A percentile compares a stretch with the other conserved stretches of the same genome.
phyloP scores from a whole-genome alignment of 2,888 invertebrate genomes.

The Auanema freiburgensis region DNA sequence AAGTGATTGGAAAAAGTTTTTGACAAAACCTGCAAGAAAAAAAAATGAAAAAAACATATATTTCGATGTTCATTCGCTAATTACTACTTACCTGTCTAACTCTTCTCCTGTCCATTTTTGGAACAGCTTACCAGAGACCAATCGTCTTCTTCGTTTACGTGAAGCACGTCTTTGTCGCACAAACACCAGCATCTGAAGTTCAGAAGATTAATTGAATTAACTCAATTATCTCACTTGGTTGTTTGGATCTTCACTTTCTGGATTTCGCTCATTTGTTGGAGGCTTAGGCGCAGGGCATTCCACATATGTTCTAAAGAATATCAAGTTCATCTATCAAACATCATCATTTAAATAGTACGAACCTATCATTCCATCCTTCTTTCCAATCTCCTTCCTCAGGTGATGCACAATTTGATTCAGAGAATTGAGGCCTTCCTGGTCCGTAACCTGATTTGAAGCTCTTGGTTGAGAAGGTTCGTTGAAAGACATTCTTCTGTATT shows the following conservation, averaged over 20 bases:
- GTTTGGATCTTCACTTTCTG: constrained; percentile 44
- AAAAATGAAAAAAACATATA: constrained; percentile 6
- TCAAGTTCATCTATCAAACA: not conserved
- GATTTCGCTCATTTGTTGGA: constrained; percentile 35
- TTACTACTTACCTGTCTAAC: constrained; percentile 47
- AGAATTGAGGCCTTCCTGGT: constrained; percentile 34
- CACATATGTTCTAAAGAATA: constrained; percentile 40
- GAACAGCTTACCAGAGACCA: constrained; percentile 54
- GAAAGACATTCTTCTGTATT: constrained; percentile 43
- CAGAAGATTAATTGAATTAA: constrained; percentile 3
- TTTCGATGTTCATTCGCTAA: not conserved
- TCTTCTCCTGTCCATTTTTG: constrained; percentile 61
- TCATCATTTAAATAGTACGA: not conserved
- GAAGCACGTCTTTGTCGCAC: constrained; percentile 40
- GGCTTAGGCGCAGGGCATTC: constrained; percentile 53
- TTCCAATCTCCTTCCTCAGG: constrained; percentile 39
- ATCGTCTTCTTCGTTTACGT: constrained; percentile 40
- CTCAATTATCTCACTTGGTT: constrained; percentile 30
- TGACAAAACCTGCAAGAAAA: constrained; percentile 54
- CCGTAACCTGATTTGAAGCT: constrained; percentile 43
- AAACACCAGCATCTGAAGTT: constrained; percentile 43
- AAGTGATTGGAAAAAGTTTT: constrained; percentile 60
- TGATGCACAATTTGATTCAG: constrained; percentile 32
- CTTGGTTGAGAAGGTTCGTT: constrained; percentile 47
- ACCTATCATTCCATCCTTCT: constrained; percentile 19